A percentile compares a stretch with the other conserved stretches of the same genome.
Conservation (phyloP, 2,888 invertebrate species). For the Diadromus collaris region DNA sequence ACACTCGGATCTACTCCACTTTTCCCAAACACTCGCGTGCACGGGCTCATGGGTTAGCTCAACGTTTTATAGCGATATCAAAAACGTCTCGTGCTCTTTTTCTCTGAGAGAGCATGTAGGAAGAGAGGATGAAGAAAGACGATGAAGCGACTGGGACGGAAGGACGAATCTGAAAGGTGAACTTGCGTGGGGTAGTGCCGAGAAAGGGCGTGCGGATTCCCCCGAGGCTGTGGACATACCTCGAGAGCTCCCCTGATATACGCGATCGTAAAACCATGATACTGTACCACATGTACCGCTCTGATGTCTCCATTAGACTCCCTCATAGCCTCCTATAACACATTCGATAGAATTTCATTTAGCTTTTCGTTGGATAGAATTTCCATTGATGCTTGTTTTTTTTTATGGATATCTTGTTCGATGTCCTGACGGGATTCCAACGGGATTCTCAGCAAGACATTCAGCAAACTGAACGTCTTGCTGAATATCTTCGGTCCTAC, state of each 20-base stretch:
- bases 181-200: slow-evolving; percentile 48
- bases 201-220: slow-evolving; percentile 64
- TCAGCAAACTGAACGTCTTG: too few species aligned
- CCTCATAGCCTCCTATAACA: neutral
- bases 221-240: slow-evolving; percentile 66
- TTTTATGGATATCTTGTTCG: neutral
- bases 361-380: neutral
- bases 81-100: slow-evolving; percentile 56
- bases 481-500: too few species aligned
- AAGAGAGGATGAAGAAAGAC: slow-evolving; percentile 25
- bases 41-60: slow-evolving; percentile 53
- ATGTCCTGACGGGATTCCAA: neutral
- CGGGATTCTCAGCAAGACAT: too few species aligned
- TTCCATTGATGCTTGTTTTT: neutral
- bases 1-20: slow-evolving; percentile 23
- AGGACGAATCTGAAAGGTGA: slow-evolving; percentile 54
- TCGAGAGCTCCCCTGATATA: slow-evolving; percentile 72
- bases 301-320: slow-evolving; percentile 75
- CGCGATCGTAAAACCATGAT: slow-evolving; percentile 74
- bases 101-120: slow-evolving; percentile 8
- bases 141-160: slow-evolving; percentile 38
- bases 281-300: slow-evolving; percentile 72
- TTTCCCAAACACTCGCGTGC: slow-evolving; percentile 40
- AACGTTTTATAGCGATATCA: slow-evolving; percentile 68
- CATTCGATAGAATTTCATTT: neutral